phyloP scores from a whole-genome alignment of 2,888 invertebrate species.

The Schizotus pectinicornis region DNA sequence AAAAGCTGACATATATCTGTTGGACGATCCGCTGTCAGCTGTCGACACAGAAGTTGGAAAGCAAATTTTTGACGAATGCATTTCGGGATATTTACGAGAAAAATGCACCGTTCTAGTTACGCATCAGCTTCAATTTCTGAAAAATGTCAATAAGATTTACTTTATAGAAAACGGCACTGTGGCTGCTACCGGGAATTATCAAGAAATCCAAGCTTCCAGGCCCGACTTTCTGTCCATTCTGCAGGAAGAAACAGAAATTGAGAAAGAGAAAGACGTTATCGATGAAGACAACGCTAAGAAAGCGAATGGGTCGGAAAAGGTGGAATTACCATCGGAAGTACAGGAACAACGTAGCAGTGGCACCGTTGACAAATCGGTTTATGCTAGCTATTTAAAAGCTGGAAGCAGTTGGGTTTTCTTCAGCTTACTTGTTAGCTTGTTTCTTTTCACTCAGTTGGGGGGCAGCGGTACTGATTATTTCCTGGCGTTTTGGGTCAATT shows the following conservation, averaged over 20 bases:
- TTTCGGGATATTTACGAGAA: slow-evolving; percentile 67
- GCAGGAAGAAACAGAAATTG: slow-evolving; percentile 44
- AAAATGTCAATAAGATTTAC: slow-evolving; percentile 63
- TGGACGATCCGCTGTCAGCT: slow-evolving; percentile 89
- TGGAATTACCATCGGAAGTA: slow-evolving; percentile 59
- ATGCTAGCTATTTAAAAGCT: not conserved
- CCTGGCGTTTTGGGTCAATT: slow-evolving; percentile 38
- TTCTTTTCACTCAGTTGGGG: not conserved
- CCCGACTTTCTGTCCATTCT: slow-evolving; percentile 67
- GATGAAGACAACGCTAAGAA: slow-evolving; percentile 51
- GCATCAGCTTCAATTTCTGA: slow-evolving; percentile 71
- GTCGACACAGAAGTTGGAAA: slow-evolving; percentile 89
- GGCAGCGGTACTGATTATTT: slow-evolving; percentile 1
- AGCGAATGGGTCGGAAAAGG: too few relatives aligned
- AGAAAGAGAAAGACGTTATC: slow-evolving; percentile 34
- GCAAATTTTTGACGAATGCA: slow-evolving; percentile 83
- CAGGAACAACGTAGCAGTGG: slow-evolving; percentile 1
- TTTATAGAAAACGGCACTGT: slow-evolving; percentile 64
- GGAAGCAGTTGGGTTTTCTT: not conserved
- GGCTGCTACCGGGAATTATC: slow-evolving; percentile 70
- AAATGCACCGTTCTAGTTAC: slow-evolving; percentile 77
- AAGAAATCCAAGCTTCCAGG: slow-evolving; percentile 72
- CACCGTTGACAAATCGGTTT: not conserved
- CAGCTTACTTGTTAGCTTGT: not conserved
- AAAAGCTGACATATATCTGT: slow-evolving; percentile 80